Conservation (phyloP, 2,113 vertebrate species). For the human (Homo sapiens) region GRCh38 chr3:96735501-96736000, state of each 20-base stretch:
- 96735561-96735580: neutral
- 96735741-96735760: neutral
- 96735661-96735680: neutral
- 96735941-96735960: neutral
- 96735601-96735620: neutral
- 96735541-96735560: neutral
- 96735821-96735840: neutral
- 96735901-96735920: neutral
- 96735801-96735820: neutral
- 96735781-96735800: neutral
- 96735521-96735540: neutral
- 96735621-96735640: neutral
- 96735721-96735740: slow-evolving; percentile 14
- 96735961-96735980: neutral
- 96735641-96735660: neutral
- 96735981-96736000: neutral
- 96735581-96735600: neutral
- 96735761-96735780: neutral
- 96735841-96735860: neutral
- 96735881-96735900: neutral
- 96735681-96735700: neutral
- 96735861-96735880: neutral
- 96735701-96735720: neutral
- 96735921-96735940: neutral
- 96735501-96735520: neutral